Evolutionary conservation across 1,140 invertebrate genomes (phyloP).

Genomic region (Mamestra configurata): DNA sequence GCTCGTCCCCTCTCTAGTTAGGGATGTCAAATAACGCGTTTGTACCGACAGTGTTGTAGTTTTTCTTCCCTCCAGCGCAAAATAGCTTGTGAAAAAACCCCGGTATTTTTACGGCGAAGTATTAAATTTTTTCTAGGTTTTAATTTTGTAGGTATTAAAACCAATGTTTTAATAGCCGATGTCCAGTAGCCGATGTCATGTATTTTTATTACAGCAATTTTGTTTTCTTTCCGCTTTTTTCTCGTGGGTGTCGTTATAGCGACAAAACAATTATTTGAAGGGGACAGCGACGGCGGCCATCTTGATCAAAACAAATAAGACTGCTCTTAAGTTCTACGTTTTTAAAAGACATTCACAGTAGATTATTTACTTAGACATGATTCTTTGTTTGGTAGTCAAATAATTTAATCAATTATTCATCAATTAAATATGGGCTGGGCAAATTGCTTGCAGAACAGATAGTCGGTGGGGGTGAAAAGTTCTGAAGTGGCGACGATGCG

Average conservation of each 20-base stretch:
- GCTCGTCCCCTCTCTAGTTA: slow-evolving; percentile 31
- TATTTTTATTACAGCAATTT: background rate
- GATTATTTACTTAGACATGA: too few species aligned
- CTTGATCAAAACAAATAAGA: background rate
- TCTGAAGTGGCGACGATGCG: too few species aligned
- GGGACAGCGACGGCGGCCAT: background rate
- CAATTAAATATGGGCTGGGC: too few species aligned
- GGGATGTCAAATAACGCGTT: slow-evolving; percentile 29
- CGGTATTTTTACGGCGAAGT: background rate
- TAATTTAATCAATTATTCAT: too few species aligned
- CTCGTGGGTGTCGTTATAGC: background rate
- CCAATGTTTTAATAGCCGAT: too few species aligned
- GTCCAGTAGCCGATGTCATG: background rate
- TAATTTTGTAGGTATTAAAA: background rate
- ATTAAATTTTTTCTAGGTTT: background rate
- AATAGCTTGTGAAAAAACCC: background rate
- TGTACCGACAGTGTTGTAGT: slow-evolving; percentile 7
- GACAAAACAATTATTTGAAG: background rate
- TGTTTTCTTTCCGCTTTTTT: background rate
- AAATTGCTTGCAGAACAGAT: too few species aligned
- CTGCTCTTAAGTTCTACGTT: background rate
- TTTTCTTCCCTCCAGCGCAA: background rate
- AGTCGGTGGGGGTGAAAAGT: too few species aligned
- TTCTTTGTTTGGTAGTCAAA: too few species aligned
- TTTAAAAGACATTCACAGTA: too few species aligned